Base-by-base conservation (phyloP, 2,888 invertebrate genomes). In the Melieria crassipennis region DNA sequence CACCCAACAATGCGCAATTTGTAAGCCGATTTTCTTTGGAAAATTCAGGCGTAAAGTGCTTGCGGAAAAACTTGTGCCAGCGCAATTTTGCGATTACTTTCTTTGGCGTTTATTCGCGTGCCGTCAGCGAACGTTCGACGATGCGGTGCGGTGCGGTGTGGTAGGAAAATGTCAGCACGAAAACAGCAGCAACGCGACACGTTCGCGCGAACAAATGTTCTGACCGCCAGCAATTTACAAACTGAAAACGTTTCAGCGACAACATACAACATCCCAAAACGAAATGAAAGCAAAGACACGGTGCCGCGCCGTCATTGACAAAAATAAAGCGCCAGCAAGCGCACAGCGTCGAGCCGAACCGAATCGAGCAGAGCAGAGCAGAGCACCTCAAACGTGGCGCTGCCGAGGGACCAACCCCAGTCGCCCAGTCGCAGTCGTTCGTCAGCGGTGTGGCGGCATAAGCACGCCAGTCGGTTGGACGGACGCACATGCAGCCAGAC, bases 211-310 rank as follows among this genome's bases (percentile, higher is more conserved):
- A 66, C 73, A 76, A 79, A 78, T 81, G 81, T 74, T 78, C 80
- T 81, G 84, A 83, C 82, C 81, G 84, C 80, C 78, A 81, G 83
- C 79, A 77, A 80, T 78, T 79, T 79, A 81, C 77, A 73, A 82
- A 83, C 83, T 84, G 83, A 82, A 72, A 73, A 64, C 64, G 10
- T 67, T 62, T 47, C 55, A 42, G 50, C 60, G 55, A 7, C 62
- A 13, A 69, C 62, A 52, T 42, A 47, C 57, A n/a, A 13, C 57
- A 52, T 65, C 52, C 57, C 46, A 65, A 65, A 65, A 57, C 13
- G 30, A 30, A 65, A 57, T 11, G 30, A 30, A 30, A 30, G 30
- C 30, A 30, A 30, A 30, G 30, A 30, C 30, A 30, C 30, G 30
- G 30, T 52, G 11, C 13, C 52, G 6, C 11, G 13, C 6, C 52